Evolutionary conservation across 2,888 invertebrate species (phyloP), one percentile per base, ranked within the genome.

Genomic region (Lithophane leautieri): DNA sequence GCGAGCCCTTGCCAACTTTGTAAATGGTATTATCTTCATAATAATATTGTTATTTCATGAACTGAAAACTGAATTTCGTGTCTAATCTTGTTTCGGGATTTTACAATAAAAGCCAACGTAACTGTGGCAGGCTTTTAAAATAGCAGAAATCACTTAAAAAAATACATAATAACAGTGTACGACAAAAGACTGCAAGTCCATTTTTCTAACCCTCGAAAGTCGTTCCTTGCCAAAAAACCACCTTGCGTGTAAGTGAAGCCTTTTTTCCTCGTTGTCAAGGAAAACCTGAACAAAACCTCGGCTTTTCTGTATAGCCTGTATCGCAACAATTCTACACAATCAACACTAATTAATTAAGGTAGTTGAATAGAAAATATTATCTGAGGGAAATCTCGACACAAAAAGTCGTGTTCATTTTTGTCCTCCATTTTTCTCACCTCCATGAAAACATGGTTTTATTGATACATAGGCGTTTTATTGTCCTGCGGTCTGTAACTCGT

Each of bases 1-100:
- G 86, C 70, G 76, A 81, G 80, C 83, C 82, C 86, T 79, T 87
- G 87, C 89, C 81, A 89, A 91, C 86, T 89, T 85, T 81, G 71
- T 71, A 79, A 82, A 67, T 63, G 61, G 67, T 34, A 67, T 73
- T 79, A 81, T 40, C n/a, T 56, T 16, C 54, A 71, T 58, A 58
- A 52, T 42, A 40, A 61, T 34, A 56, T 63, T n/a, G n/a, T n/a
- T 63, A 44, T 68, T 56, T 60, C 12, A 65, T 52, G 19, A 58
- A 73, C 47, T 42, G 62, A 25, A 79, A 79, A 44, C 72, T 14
- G 9, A 42, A 50, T 71, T 47, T 56, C 12, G 14, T 11, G 9
- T 63, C 25, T 54, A n/a, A 54, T 56, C 22, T 47, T 75, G 22
- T 52, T 73, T 25, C 0, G 25, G 19, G 14, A 47, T 56, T 73